A percentile compares a stretch with the other conserved stretches of the same genome.
Conservation (phyloP, 2,888 invertebrate species). For the Agrochola litura region DNA sequence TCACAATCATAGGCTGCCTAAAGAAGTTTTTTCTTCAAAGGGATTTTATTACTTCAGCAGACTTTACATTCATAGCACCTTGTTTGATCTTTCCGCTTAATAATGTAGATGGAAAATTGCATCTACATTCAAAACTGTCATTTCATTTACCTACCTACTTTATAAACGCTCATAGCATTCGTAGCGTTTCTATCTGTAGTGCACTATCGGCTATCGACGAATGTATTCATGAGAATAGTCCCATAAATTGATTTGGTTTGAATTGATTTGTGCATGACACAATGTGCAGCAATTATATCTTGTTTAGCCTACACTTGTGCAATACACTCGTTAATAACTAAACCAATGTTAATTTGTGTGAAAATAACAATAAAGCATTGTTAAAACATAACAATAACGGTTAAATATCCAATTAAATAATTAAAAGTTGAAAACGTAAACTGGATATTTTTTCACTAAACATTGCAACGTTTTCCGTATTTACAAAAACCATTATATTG, state of each 20-base stretch:
- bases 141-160: neutral
- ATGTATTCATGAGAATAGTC: constrained; percentile 39
- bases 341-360: neutral
- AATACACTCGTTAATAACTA: constrained; percentile 17
- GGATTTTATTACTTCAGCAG: neutral
- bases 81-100: neutral
- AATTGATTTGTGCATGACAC: constrained; percentile 54
- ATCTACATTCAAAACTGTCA: neutral
- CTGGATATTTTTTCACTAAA: neutral
- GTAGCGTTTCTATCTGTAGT: constrained; percentile 10
- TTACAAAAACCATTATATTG: constrained; percentile 39
- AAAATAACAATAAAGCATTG: constrained; percentile 8
- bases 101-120: neutral
- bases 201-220: neutral
- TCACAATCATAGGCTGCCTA: neutral
- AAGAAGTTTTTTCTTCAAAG: neutral
- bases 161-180: constrained; percentile 4
- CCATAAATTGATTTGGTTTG: constrained; percentile 44
- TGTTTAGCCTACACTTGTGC: constrained; percentile 40
- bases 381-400: neutral
- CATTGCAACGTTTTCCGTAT: constrained; percentile 10
- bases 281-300: constrained; percentile 46
- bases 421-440: neutral
- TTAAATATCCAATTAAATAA: neutral
- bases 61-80: neutral